Percentiles rank a stretch among this genome's conserved stretches.
These are phyloP conservation scores for Horisme vitalbata DNA, from an alignment of 2,888 invertebrate species.

Conservation along the genomic window DNA sequence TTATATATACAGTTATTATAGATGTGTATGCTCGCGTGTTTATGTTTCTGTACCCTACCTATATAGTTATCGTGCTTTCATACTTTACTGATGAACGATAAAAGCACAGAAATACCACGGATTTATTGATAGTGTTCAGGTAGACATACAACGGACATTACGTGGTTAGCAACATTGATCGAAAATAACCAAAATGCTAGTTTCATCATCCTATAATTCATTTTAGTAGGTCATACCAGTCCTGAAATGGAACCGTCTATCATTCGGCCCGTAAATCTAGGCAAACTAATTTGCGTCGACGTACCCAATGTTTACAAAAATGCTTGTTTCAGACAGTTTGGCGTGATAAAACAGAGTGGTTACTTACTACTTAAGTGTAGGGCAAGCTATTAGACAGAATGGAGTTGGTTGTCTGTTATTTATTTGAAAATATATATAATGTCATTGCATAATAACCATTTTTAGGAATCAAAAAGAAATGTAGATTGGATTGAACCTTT, in stretches of 20 bases:
- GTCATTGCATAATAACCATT: too few relatives aligned
- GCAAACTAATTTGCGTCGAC: constrained; percentile 14
- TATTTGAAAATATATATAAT: too few relatives aligned
- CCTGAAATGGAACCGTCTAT: constrained; percentile 21
- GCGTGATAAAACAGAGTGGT: not conserved
- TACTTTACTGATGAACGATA: constrained; percentile 16
- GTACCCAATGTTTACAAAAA: constrained; percentile 21
- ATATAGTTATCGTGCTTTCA: not conserved
- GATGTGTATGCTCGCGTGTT: constrained; percentile 15
- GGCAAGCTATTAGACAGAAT: not conserved
- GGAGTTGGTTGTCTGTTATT: too few relatives aligned
- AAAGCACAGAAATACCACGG: constrained; percentile 9
- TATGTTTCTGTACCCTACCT: constrained; percentile 4
- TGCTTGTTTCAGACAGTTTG: not conserved
- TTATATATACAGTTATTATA: constrained; percentile 21
- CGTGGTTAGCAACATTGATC: constrained; percentile 19
- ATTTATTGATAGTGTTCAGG: constrained; percentile 14
- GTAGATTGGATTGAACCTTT: too few relatives aligned
- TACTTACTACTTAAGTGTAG: not conserved
- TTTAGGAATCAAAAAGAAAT: too few relatives aligned
- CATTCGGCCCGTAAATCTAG: constrained; percentile 16
- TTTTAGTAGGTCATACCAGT: constrained; percentile 19
- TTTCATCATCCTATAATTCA: constrained; percentile 16
- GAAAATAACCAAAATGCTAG: constrained; percentile 14
- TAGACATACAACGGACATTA: constrained; percentile 8